Percentiles rank a stretch among this genome's conserved stretches.
These are phyloP conservation scores for Penelope pileata DNA, from an alignment of 2,113 vertebrate species.

Conservation along the genomic window DNA sequence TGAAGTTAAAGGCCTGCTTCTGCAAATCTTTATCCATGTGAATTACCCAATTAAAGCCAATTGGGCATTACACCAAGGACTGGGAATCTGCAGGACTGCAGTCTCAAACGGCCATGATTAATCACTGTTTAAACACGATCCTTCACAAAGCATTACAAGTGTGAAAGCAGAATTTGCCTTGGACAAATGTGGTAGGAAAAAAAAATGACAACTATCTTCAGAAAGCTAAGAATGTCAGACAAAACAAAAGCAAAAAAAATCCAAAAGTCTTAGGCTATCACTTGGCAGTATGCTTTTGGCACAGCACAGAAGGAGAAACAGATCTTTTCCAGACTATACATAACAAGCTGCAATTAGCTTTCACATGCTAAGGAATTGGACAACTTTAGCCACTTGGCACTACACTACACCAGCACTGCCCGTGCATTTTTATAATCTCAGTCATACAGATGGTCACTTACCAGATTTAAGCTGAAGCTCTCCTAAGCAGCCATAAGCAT, in stretches of 20 bases:
- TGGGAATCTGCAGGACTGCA: neutral
- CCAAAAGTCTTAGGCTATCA: neutral
- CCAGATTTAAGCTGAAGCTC: slow-evolving; percentile 78
- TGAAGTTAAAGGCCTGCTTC: neutral
- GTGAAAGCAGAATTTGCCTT: neutral
- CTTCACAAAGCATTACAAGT: neutral
- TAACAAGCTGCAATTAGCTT: neutral
- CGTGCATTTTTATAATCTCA: neutral
- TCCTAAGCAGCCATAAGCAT: slow-evolving; percentile 83
- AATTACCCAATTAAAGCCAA: neutral
- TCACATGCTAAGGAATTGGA: neutral
- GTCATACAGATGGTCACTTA: slow-evolving; percentile 47
- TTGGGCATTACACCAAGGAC: neutral
- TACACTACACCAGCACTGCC: neutral
- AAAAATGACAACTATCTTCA: neutral
- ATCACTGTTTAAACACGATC: neutral
- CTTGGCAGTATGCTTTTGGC: neutral
- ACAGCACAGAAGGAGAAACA: neutral
- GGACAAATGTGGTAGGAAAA: neutral
- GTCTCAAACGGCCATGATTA: neutral
- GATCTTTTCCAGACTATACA: neutral
- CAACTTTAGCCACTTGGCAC: neutral
- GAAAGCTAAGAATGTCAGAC: neutral
- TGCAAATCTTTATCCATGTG: neutral
- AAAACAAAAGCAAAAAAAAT: neutral